Percentiles rank a stretch among this genome's conserved stretches.
Conservation (phyloP, 2,113 vertebrate species). For the Scalopus aquaticus region DNA sequence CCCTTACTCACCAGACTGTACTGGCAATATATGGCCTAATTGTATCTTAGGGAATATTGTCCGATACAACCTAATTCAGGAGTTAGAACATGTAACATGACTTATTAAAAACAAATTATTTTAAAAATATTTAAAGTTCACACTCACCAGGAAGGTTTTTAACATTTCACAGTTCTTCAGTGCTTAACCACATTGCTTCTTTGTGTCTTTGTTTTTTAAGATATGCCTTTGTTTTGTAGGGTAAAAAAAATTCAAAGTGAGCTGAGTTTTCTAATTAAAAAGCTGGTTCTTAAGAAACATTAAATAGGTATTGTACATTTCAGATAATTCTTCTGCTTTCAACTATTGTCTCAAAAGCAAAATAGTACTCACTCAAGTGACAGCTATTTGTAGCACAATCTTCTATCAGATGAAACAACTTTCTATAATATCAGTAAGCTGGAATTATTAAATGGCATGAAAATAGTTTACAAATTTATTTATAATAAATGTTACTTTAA, state of each 20-base stretch:
- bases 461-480: conserved; percentile 23
- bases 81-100: neutral
- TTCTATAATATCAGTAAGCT: neutral
- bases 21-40: neutral
- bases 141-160: neutral
- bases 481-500: conserved; percentile 6
- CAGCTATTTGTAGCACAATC: neutral
- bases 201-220: neutral
- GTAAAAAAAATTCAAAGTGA: neutral
- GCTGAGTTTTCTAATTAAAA: neutral
- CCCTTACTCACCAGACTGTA: neutral
- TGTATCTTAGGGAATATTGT: neutral
- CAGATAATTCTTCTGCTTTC: neutral
- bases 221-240: neutral
- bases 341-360: neutral
- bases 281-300: neutral
- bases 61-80: neutral
- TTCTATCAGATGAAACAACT: neutral
- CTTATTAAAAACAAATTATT: conserved; percentile 16
- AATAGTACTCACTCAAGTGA: neutral
- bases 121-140: neutral
- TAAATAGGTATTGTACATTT: neutral
- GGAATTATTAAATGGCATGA: neutral
- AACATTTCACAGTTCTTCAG: neutral
- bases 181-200: neutral